Conservation (phyloP, 1,140 invertebrate species). For the Orius insidiosus region DNA sequence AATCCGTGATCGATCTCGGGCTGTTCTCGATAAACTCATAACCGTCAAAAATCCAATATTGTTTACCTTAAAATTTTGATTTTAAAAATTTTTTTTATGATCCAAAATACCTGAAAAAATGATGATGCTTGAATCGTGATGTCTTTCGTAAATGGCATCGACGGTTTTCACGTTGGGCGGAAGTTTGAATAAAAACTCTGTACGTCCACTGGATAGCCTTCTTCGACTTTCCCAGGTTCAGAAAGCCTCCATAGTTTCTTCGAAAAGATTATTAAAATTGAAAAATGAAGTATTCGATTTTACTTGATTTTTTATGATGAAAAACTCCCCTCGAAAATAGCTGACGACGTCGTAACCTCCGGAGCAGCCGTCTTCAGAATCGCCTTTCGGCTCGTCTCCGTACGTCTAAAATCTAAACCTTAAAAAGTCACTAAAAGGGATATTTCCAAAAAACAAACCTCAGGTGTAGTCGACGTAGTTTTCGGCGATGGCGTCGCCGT, state of each 20-base stretch:
- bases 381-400: no score
- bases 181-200: constrained; percentile 38
- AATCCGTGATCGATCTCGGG: constrained; percentile 36
- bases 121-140: constrained; percentile 46
- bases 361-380: constrained; percentile 7
- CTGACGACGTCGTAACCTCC: constrained; percentile 16
- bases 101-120: constrained; percentile 47
- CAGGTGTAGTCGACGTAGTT: no score
- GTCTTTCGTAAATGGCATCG: constrained; percentile 57
- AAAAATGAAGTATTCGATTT: no score
- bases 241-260: constrained; percentile 44
- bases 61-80: constrained; percentile 37
- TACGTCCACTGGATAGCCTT: constrained; percentile 42
- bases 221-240: constrained; percentile 28
- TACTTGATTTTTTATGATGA: constrained; percentile 56
- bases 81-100: no score
- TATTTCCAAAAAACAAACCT: background rate
- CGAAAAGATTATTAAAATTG: no score
- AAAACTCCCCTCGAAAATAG: constrained; percentile 33
- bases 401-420: background rate
- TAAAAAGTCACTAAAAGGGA: background rate
- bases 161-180: constrained; percentile 40
- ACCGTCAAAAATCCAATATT: constrained; percentile 47
- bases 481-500: background rate
- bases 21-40: constrained; percentile 34